A percentile compares a stretch with the other conserved stretches of the same genome.
phyloP scores from a whole-genome alignment of 2,888 invertebrate species.

The Saturnia pavonia region DNA sequence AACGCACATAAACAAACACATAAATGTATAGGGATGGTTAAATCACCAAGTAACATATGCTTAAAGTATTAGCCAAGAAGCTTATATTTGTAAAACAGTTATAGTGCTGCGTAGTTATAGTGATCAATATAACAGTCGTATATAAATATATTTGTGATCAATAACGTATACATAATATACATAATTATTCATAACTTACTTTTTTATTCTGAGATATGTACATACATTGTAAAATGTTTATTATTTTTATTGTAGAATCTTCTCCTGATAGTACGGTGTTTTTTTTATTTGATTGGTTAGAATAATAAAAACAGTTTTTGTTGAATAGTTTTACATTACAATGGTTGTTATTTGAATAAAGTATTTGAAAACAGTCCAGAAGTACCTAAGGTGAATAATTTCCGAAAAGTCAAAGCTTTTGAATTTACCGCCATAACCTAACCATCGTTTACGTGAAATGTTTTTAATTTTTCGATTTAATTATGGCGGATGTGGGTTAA shows the following conservation, averaged over 20 bases:
- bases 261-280: background rate
- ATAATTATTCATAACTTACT: too few relatives aligned
- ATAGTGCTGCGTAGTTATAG: too few relatives aligned
- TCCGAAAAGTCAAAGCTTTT: constrained; percentile 32
- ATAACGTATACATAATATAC: too few relatives aligned
- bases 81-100: too few relatives aligned
- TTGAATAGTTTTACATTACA: background rate
- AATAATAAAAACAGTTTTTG: background rate
- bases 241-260: background rate
- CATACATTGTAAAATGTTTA: too few relatives aligned
- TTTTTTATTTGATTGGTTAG: background rate
- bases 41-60: too few relatives aligned
- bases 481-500: constrained; percentile 61
- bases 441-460: constrained; percentile 41
- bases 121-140: too few relatives aligned
- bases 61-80: too few relatives aligned
- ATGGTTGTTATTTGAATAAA: background rate
- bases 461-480: constrained; percentile 52
- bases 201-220: too few relatives aligned
- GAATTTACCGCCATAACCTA: constrained; percentile 60
- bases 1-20: too few relatives aligned
- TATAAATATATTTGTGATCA: too few relatives aligned
- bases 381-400: background rate
- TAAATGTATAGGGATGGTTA: too few relatives aligned
- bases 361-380: background rate